Evolutionary conservation across 2,113 vertebrate species (phyloP), one percentile per base, ranked within the genome.

Genomic region (Sylvia atricapilla): DNA sequence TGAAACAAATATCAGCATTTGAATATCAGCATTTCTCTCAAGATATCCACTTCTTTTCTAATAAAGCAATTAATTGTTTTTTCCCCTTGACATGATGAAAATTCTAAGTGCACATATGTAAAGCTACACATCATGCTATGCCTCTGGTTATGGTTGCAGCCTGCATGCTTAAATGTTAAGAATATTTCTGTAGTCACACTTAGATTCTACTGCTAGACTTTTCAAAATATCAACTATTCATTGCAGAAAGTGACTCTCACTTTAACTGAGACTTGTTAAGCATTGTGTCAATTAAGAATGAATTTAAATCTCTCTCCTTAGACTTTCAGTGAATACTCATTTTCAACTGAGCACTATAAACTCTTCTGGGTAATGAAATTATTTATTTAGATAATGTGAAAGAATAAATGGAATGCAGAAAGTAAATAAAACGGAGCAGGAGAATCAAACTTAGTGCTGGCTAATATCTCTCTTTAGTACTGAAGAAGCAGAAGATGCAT

Each of bases 291-390:
- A 59, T 94, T 94, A 95, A 35, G 50, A 89, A 73, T 52, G 24
- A 80, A 93, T 92, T 89, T 16, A 94, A 68, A 91, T 70, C 62
- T 93, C 60, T 80, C 44, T 86, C 68, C 37, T 94, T 70, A 87
- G 59, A 72, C 37, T 82, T 52, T 60, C 23, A 56, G 47, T n/a
- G 79, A 66, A 90, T 79, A 46, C 11, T 68, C 24, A 79, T 93
- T 94, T 93, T 84, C 73, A 89, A 5, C 18, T 73, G 43, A 80
- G 13, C 7, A 19, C 20, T 53, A 55, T 60, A 89, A 80, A 69
- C 13, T 68, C 53, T 73, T 72, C 37, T 66, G 39, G 13, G 7
- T 84, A 95, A 94, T 44, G 85, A 87, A 87, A 84, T 10, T 77
- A 27, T 83, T 87, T 91, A 87, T 95, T 95, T 86, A 79, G 76